Conservation (phyloP, 2,797 vertebrate genomes). For the Notamacropus eugenii region DNA sequence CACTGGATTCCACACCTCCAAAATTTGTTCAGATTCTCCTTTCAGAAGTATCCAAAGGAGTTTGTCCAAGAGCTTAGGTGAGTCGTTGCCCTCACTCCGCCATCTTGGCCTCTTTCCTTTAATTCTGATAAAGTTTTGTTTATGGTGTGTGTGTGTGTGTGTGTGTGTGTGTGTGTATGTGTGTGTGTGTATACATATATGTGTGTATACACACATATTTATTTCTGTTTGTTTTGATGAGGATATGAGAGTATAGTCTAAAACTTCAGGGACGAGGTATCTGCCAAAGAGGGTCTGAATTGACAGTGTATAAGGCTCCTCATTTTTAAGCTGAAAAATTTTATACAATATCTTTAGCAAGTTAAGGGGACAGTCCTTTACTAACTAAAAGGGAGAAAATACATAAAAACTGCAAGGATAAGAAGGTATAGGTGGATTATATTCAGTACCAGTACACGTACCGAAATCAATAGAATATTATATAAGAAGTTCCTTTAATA, state of each 20-base stretch:
- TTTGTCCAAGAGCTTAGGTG: no score
- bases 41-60: no score
- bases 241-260: background rate
- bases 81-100: no score
- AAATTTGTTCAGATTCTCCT: no score
- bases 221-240: background rate
- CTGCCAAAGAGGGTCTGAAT: background rate
- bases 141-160: no score
- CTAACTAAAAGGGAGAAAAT: background rate
- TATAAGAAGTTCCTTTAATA: background rate
- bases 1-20: no score
- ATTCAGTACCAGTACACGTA: background rate
- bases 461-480: background rate
- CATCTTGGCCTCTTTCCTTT: no score
- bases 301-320: background rate
- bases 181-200: background rate
- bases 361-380: background rate
- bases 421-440: background rate
- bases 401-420: background rate
- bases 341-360: background rate
- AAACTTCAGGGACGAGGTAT: background rate
- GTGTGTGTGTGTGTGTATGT: no score
- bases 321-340: constrained; percentile 36
- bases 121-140: background rate
- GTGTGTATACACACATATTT: background rate